phyloP scores from a whole-genome alignment of 1,140 invertebrate species.

The Ceratoteleas bidentatus region DNA sequence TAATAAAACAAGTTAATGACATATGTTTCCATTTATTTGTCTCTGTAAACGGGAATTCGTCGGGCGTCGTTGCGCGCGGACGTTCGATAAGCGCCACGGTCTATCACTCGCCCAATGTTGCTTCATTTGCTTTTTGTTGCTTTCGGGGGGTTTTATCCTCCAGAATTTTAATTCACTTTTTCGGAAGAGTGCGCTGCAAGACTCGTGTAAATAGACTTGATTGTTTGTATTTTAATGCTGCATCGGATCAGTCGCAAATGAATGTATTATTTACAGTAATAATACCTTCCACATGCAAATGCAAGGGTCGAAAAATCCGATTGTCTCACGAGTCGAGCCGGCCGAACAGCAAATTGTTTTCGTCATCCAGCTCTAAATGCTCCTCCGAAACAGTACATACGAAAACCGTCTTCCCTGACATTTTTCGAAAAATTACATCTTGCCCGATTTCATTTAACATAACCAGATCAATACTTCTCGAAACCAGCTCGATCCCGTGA shows the following conservation, averaged over 20 bases:
- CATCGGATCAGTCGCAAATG: neutral
- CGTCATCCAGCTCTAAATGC: too few relatives aligned
- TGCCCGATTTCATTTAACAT: too few relatives aligned
- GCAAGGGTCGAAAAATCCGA: slow-evolving; percentile 1
- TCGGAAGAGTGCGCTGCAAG: neutral
- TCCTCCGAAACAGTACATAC: too few relatives aligned
- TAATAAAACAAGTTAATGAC: slow-evolving; percentile 54
- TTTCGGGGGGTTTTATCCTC: neutral
- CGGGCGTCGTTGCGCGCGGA: neutral
- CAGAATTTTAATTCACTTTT: neutral
- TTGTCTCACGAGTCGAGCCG: neutral
- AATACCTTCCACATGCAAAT: slow-evolving; percentile 4
- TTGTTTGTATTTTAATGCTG: slow-evolving; percentile 1
- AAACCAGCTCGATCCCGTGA: too few relatives aligned
- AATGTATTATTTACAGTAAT: slow-evolving; percentile 18
- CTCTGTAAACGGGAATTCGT: slow-evolving; percentile 34
- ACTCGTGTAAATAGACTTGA: neutral
- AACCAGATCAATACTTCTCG: too few relatives aligned
- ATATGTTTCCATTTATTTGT: slow-evolving; percentile 28
- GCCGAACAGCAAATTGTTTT: too few relatives aligned
- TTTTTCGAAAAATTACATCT: too few relatives aligned
- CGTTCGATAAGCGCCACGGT: too few relatives aligned
- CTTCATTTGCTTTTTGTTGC: too few relatives aligned
- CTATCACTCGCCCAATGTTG: too few relatives aligned
- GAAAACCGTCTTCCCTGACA: too few relatives aligned